Evolutionary conservation across 2,113 vertebrate species (phyloP).

Genomic region (Oryzias javanicus): DNA sequence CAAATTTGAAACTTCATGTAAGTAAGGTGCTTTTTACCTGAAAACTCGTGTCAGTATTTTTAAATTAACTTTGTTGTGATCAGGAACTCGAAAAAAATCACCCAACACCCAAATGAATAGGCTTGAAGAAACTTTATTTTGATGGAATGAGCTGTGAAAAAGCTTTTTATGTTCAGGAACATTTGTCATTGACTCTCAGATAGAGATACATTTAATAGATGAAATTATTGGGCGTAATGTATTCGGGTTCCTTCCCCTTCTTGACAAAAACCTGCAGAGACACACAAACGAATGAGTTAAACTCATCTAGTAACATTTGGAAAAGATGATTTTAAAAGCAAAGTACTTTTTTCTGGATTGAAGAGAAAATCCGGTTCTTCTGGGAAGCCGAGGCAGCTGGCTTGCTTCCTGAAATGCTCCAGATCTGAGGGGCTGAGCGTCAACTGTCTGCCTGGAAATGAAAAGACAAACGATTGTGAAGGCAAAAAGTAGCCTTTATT

Average conservation of each 20-base stretch:
- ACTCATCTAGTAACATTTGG: background rate
- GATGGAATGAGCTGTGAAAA: too few relatives aligned
- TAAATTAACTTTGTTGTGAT: too few relatives aligned
- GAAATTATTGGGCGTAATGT: background rate
- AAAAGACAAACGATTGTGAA: background rate
- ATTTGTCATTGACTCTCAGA: background rate
- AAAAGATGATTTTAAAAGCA: background rate
- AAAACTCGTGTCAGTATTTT: too few relatives aligned
- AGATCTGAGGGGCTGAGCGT: slow-evolving; percentile 23
- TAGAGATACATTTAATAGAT: background rate
- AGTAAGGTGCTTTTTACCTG: too few relatives aligned
- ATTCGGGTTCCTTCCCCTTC: slow-evolving; percentile 3
- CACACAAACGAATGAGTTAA: background rate
- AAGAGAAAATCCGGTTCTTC: slow-evolving; percentile 27
- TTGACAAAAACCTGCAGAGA: slow-evolving; percentile 31
- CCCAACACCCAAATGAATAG: too few relatives aligned
- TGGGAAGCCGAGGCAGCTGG: slow-evolving; percentile 38
- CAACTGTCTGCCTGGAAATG: slow-evolving; percentile 1
- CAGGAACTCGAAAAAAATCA: too few relatives aligned
- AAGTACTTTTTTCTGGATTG: slow-evolving; percentile 26
- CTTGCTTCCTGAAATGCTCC: slow-evolving; percentile 43
- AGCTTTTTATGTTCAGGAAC: too few relatives aligned
- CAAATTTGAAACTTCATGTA: too few relatives aligned
- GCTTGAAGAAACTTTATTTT: too few relatives aligned
- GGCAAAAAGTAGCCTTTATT: too few relatives aligned